A percentile compares a stretch with the other conserved stretches of the same genome.
phyloP scores from a whole-genome alignment of 1,140 invertebrate species.

The Protaetia brevitarsis region DNA sequence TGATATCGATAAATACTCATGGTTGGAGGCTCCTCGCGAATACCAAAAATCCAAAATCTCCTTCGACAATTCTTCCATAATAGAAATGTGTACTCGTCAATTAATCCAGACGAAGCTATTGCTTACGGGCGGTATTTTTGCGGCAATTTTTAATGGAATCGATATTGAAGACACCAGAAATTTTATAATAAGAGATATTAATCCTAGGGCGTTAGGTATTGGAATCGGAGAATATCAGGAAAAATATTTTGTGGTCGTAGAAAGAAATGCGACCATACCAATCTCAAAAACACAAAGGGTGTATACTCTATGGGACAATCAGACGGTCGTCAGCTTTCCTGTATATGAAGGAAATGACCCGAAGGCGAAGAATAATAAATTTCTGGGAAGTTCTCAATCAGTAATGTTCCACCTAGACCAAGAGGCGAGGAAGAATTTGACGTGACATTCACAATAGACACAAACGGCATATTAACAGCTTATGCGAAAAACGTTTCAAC shows the following conservation, averaged over 20 bases:
- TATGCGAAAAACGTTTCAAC: neutral
- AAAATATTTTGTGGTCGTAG: neutral
- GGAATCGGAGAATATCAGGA: neutral
- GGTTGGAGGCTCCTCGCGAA: too few relatives aligned
- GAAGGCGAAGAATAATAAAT: neutral
- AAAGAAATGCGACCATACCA: neutral
- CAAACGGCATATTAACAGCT: neutral
- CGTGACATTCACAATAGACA: neutral
- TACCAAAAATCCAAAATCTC: too few relatives aligned
- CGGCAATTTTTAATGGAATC: conserved; percentile 32
- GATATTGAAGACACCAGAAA: neutral
- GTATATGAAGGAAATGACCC: neutral
- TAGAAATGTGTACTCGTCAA: conserved; percentile 52
- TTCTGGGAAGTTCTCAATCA: neutral
- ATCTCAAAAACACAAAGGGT: neutral
- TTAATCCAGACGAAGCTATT: conserved; percentile 58
- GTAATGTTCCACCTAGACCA: neutral
- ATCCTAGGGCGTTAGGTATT: neutral
- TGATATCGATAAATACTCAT: too few relatives aligned
- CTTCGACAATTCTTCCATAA: conserved; percentile 96
- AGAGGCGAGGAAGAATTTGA: neutral
- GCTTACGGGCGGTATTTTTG: conserved; percentile 57
- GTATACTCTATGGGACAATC: neutral
- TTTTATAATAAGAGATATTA: neutral
- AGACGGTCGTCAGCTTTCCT: neutral